Evolutionary conservation across 2,888 invertebrate species (phyloP), one percentile per base, ranked within the genome.

Genomic region (Lordiphosa andalusiaca): DNA sequence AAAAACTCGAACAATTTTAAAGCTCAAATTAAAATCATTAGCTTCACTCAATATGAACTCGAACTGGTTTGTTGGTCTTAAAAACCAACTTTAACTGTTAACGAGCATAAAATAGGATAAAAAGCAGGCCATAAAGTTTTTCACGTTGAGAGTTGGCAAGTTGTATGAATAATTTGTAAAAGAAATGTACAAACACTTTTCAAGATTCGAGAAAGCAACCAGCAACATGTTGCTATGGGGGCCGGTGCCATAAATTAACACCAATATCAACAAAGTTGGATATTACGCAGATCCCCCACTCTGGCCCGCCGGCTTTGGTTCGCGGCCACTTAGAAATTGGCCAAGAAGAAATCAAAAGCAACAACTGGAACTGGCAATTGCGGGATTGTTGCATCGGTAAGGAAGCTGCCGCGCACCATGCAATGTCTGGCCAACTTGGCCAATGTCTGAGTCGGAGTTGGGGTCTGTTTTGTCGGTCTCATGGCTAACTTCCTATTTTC

Each of bases 401-500:
- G 76, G 80, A 76, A 76, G 65, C 80, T 57, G 69, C 64, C 33
- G 61, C 65, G 9, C 9, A 9, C 30, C 9, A 30, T 30, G 77
- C 71, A 68, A 73, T 70, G 64, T 65, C 63, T 68, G 67, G 61
- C 69, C 63, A 65, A 73, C 77, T 77, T 77, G 81, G 77, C 71
- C 71, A 81, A 81, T 73, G 72, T 67, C 65, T 72, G 64, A 67
- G 58, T 59, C 52, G 55, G 51, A 53, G 56, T 53, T 51, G 63
- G 62, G 48, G 44, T 53, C 37, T 53, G 13, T 51, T 35, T 72
- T 72, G 75, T 65, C 73, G 72, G 67, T 82, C 82, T 56, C 78
- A 82, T 82, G 83, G 73, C 57, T 53, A 67, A 84, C 84, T 84
- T 84, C 84, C 84, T 84, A 84, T 84, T 84, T 84, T 86, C 84